Percentiles rank a stretch among this genome's conserved stretches.
Conservation (phyloP, 2,113 vertebrate species). For the Ptychochromis oligacanthus region DNA sequence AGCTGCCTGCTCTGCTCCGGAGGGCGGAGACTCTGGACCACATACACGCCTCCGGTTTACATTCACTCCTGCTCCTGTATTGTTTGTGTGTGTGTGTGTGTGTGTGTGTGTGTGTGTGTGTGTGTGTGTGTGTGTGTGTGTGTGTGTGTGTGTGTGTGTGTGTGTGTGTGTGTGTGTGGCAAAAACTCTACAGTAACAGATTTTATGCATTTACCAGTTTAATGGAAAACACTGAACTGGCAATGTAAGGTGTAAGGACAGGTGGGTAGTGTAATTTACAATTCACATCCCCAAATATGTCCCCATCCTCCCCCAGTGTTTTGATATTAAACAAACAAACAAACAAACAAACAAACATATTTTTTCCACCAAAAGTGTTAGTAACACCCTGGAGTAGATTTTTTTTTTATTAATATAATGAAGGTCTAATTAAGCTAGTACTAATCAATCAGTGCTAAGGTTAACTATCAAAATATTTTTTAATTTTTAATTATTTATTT, state of each 20-base stretch:
- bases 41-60: constrained; percentile 52
- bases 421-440: not conserved
- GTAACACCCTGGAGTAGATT: no score
- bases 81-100: not conserved
- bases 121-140: not conserved
- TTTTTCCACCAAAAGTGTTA: no score
- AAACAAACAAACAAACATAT: no score
- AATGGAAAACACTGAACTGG: not conserved
- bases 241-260: not conserved
- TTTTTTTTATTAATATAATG: no score
- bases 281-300: not conserved
- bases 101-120: not conserved
- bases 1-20: constrained; percentile 49
- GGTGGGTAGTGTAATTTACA: not conserved
- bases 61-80: not conserved
- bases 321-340: no score
- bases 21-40: constrained; percentile 65
- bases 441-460: not conserved
- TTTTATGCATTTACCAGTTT: not conserved
- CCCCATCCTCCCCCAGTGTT: not conserved
- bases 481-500: no score
- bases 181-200: not conserved
- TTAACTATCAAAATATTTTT: no score
- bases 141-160: not conserved
- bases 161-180: no score